phyloP scores from a whole-genome alignment of 1,140 invertebrate species.

The Drosophila virilis region DNA sequence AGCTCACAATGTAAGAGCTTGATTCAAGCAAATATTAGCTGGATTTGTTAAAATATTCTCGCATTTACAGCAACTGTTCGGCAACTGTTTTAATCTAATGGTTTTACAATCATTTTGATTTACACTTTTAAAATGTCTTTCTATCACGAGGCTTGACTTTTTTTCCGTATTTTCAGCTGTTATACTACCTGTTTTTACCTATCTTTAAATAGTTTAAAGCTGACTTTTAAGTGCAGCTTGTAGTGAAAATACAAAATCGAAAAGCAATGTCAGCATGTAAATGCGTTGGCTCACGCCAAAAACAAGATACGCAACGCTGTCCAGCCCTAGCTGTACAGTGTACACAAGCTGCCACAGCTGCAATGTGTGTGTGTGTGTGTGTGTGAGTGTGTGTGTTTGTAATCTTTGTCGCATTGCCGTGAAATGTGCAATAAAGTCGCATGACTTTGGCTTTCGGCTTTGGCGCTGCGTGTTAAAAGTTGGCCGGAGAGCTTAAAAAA shows the following conservation, averaged over 20 bases:
- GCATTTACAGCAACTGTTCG: no score
- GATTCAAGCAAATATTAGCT: no score
- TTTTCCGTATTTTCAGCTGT: no score
- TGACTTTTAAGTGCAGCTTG: background rate
- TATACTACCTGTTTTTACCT: background rate
- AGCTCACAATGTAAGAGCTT: no score
- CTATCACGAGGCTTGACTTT: no score
- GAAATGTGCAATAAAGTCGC: constrained; percentile 79
- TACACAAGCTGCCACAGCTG: background rate
- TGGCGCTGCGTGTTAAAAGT: constrained; percentile 67
- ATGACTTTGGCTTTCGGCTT: constrained; percentile 70
- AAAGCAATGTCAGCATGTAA: constrained; percentile 10
- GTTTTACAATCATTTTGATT: no score
- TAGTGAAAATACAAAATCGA: background rate
- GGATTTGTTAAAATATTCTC: no score
- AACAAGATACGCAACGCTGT: constrained; percentile 21
- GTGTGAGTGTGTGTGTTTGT: constrained; percentile 31
- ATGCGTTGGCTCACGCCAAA: constrained; percentile 8
- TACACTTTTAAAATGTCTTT: no score
- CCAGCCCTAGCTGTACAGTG: background rate
- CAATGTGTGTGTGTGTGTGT: constrained; percentile 17
- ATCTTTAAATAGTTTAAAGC: background rate
- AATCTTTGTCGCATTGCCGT: constrained; percentile 77
- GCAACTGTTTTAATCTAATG: no score
- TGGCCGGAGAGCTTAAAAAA: constrained; percentile 52